Conservation (phyloP, 2,888 invertebrate genomes). For the Mesorhabditis sp. region DNA sequence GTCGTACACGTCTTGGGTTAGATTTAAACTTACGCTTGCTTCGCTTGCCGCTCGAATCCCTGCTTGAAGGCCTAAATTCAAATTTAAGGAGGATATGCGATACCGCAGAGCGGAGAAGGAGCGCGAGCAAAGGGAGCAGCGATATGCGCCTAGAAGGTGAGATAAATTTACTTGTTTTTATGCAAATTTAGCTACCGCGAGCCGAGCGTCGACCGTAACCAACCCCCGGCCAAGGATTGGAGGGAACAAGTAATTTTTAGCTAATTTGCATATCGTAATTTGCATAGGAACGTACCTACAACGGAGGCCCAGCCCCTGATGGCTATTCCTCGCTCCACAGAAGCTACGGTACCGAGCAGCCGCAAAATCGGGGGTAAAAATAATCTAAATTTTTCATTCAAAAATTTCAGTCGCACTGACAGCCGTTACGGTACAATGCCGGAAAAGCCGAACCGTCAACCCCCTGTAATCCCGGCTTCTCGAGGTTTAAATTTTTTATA, state of each 20-base stretch:
- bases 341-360: neutral
- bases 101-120: neutral
- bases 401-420: slow-evolving; percentile 1
- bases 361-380: neutral
- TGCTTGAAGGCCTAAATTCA: too few relatives aligned
- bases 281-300: neutral
- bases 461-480: neutral
- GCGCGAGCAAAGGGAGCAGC: neutral
- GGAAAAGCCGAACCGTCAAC: neutral
- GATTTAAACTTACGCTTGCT: too few relatives aligned
- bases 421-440: neutral
- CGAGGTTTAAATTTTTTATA: neutral
- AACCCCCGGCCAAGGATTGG: neutral
- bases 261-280: too few relatives aligned
- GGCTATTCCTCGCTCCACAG: neutral
- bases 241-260: neutral
- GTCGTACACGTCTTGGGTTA: too few relatives aligned
- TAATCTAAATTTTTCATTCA: neutral
- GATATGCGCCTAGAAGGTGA: neutral
- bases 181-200: neutral
- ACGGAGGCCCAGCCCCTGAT: neutral
- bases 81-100: neutral
- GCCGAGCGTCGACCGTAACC: neutral
- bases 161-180: neutral
- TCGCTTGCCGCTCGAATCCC: too few relatives aligned